Evolutionary conservation across 2,113 vertebrate species (phyloP).

Genomic region (Hemichromis elongatus): DNA sequence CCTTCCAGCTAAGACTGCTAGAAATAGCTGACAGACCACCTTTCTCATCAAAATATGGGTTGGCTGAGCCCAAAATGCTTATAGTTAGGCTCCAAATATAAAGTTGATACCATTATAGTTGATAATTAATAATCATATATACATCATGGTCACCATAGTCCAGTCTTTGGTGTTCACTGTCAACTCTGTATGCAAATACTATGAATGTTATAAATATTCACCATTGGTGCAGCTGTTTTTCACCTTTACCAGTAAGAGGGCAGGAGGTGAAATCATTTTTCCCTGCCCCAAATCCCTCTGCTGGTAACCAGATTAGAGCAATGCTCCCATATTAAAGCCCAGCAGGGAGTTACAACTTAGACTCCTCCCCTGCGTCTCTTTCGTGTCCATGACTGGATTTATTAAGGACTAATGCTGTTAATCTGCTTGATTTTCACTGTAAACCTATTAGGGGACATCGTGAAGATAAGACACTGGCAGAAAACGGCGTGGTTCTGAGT

Average conservation of each 20-base stretch:
- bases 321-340: conserved; percentile 29
- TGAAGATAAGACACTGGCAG: conserved; percentile 38
- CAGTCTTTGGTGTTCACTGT: not conserved
- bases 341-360: conserved; percentile 43
- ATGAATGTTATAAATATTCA: not conserved
- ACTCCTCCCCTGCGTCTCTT: conserved; percentile 27
- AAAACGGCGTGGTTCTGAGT: conserved; percentile 31
- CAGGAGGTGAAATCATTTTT: conserved; percentile 27
- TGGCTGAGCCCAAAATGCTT: not conserved
- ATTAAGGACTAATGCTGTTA: conserved; percentile 55
- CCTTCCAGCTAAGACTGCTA: not conserved
- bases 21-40: not conserved
- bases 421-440: conserved; percentile 58
- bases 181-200: not conserved
- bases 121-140: not conserved
- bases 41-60: not conserved
- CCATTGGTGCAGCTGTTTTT: conserved; percentile 34
- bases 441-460: conserved; percentile 59
- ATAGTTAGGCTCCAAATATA: not conserved
- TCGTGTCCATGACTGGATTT: conserved; percentile 54
- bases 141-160: not conserved
- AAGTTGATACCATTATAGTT: not conserved
- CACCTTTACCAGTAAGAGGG: conserved; percentile 1
- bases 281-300: conserved; percentile 26
- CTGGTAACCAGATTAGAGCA: conserved; percentile 54